Conservation (phyloP, 2,888 invertebrate species). For the Amphipyra berbera region DNA sequence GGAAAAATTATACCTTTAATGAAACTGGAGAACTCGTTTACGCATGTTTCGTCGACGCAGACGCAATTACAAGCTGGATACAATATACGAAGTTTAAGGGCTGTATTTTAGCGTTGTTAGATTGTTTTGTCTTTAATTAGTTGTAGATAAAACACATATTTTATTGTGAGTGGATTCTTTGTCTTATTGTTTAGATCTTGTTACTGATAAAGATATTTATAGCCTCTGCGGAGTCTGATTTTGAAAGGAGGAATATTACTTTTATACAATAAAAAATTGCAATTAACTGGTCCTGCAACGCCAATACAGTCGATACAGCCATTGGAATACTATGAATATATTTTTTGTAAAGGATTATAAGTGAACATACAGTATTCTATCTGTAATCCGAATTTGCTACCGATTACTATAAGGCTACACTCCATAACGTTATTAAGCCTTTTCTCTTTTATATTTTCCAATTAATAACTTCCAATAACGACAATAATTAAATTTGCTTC, state of each 20-base stretch:
- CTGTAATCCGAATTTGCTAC: too few species aligned
- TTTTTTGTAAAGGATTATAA: too few species aligned
- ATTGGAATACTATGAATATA: too few species aligned
- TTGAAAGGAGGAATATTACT: neutral
- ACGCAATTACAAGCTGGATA: conserved; percentile 48
- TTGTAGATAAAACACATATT: conserved; percentile 53
- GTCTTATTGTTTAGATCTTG: conserved; percentile 45
- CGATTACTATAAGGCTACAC: too few species aligned
- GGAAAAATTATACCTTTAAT: conserved; percentile 82
- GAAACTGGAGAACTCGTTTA: conserved; percentile 72
- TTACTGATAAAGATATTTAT: conserved; percentile 33
- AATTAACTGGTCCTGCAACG: neutral
- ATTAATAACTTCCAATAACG: too few species aligned
- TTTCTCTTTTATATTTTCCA: too few species aligned
- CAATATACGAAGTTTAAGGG: conserved; percentile 49
- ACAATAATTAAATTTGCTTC: too few species aligned
- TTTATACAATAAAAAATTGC: neutral
- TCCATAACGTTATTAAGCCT: too few species aligned
- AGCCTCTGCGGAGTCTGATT: conserved; percentile 8
- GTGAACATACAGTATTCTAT: too few species aligned
- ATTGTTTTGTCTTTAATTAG: conserved; percentile 50
- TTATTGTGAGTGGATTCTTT: conserved; percentile 45
- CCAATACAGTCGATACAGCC: too few species aligned
- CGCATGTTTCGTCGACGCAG: conserved; percentile 49
- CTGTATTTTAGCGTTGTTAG: conserved; percentile 49